These are phyloP conservation scores for Chaetogeoica ovagalla DNA, from an alignment of 2,888 invertebrate genomes.

Conservation along the genomic window DNA sequence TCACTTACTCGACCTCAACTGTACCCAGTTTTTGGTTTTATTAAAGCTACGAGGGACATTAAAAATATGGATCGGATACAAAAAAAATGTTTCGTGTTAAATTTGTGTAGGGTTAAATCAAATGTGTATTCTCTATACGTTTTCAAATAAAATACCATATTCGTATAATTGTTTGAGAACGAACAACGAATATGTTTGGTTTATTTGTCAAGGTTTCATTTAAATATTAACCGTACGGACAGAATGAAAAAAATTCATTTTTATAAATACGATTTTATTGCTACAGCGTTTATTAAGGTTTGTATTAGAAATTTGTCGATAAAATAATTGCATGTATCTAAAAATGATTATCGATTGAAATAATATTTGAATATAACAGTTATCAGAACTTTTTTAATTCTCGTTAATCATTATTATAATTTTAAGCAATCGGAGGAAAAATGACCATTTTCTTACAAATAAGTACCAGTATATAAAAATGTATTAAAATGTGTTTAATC, in stretches of 20 bases:
- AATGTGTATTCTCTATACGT: background rate
- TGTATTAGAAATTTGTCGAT: background rate
- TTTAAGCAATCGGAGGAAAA: background rate
- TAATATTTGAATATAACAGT: background rate
- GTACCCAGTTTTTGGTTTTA: constrained; percentile 31
- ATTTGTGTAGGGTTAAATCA: too few species aligned
- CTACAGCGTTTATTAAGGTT: background rate
- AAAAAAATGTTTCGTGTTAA: too few species aligned
- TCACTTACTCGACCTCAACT: constrained; percentile 44
- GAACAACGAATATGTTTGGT: too few species aligned
- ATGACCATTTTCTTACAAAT: constrained; percentile 4
- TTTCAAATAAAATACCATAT: background rate
- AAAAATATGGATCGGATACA: too few species aligned
- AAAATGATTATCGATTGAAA: too few species aligned
- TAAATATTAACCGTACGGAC: too few species aligned
- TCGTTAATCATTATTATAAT: background rate
- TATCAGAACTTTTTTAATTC: background rate
- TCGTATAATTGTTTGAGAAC: too few species aligned
- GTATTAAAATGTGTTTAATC: background rate
- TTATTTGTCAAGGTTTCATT: too few species aligned
- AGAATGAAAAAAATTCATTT: background rate
- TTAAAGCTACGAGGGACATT: background rate
- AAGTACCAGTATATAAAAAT: constrained; percentile 25
- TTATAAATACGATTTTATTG: background rate
- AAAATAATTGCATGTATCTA: too few species aligned